phyloP scores from a whole-genome alignment of 2,113 vertebrate species.

The Meles meles region DNA sequence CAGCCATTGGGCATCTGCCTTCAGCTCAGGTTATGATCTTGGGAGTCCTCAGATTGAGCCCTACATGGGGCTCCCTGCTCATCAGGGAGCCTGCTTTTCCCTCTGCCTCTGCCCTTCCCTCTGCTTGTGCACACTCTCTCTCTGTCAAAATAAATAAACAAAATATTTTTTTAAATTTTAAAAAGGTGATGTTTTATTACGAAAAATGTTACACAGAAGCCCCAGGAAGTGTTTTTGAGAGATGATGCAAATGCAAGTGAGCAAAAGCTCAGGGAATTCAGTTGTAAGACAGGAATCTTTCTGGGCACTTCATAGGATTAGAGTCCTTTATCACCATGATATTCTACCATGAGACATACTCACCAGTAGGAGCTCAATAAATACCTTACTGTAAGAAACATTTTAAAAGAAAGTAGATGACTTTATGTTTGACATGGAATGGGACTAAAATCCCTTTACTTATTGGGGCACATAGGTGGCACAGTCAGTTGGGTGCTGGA shows the following conservation, averaged over 20 bases:
- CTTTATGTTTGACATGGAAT: neutral
- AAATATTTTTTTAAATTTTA: too few relatives aligned
- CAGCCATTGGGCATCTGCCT: too few relatives aligned
- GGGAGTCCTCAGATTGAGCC: too few relatives aligned
- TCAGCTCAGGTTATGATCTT: too few relatives aligned
- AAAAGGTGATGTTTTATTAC: neutral
- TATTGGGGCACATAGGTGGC: neutral
- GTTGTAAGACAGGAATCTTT: neutral
- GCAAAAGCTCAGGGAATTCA: neutral
- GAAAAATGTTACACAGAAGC: neutral
- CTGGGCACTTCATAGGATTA: neutral
- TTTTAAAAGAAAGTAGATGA: neutral
- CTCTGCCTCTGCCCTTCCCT: too few relatives aligned
- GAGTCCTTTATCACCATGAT: neutral
- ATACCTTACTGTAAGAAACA: neutral
- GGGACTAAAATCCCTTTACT: neutral
- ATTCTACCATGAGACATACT: neutral
- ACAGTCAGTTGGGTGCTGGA: neutral
- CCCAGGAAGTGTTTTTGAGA: neutral
- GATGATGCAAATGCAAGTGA: neutral
- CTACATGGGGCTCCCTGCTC: too few relatives aligned
- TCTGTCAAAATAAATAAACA: too few relatives aligned
- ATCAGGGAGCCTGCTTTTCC: too few relatives aligned
- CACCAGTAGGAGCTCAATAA: neutral
- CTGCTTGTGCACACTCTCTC: too few relatives aligned